Percentiles rank a stretch among this genome's conserved stretches.
These are phyloP conservation scores for Tipula unca DNA, from an alignment of 2,888 invertebrate genomes.

Conservation along the genomic window DNA sequence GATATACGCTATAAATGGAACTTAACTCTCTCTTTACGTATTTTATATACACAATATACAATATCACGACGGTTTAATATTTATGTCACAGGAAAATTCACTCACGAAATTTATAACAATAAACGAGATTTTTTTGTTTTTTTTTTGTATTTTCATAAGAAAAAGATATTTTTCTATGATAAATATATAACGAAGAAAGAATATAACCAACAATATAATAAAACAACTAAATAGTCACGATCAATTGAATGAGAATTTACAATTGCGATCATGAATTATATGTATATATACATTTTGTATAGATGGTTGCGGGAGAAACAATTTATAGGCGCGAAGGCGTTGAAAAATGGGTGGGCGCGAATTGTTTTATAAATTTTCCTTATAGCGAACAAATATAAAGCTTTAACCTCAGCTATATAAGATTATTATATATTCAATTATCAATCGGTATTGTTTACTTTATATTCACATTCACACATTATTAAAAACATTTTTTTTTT, in stretches of 20 bases:
- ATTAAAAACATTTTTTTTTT: background rate
- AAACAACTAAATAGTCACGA: slow-evolving; percentile 14
- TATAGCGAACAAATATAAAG: background rate
- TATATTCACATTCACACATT: background rate
- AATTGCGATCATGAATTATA: background rate
- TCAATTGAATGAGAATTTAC: background rate
- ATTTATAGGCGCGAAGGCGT: background rate
- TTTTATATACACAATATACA: background rate
- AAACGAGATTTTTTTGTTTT: background rate
- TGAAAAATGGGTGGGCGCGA: slow-evolving; percentile 18
- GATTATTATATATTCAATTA: background rate
- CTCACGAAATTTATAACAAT: slow-evolving; percentile 15
- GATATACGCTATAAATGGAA: too few species aligned
- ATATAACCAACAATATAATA: background rate
- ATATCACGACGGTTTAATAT: background rate
- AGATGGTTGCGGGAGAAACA: background rate
- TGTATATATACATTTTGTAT: too few species aligned
- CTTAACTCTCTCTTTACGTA: background rate
- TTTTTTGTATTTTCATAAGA: background rate
- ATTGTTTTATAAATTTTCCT: background rate
- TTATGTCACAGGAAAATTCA: slow-evolving; percentile 18
- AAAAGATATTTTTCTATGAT: background rate
- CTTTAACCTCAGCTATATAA: background rate
- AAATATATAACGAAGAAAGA: slow-evolving; percentile 15
- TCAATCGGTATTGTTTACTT: background rate